Evolutionary conservation across 2,113 vertebrate genomes (phyloP).

Genomic region (Neoarius graeffei): DNA sequence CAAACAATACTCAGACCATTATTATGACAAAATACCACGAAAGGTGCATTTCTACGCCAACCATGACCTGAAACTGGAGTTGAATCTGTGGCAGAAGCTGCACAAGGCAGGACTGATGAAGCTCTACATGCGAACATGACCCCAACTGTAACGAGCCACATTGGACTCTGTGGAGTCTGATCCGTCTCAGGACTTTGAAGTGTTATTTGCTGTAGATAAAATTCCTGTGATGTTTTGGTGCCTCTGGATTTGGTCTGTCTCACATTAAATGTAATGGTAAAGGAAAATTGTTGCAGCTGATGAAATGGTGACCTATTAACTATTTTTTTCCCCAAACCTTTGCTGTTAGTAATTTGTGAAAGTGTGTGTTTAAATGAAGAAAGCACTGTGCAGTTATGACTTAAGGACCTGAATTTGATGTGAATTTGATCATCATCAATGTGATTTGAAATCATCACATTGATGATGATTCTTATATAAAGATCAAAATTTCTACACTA

Average conservation of each 20-base stretch:
- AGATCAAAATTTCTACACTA: too few relatives aligned
- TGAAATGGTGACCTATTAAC: too few relatives aligned
- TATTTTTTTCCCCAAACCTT: too few relatives aligned
- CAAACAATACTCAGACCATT: constrained; percentile 73
- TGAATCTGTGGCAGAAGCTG: constrained; percentile 74
- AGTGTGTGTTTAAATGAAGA: too few relatives aligned
- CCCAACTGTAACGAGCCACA: not conserved
- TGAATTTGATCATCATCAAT: too few relatives aligned
- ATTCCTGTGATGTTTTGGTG: not conserved
- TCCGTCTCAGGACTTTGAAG: not conserved
- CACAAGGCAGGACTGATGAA: constrained; percentile 64
- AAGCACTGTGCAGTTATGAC: too few relatives aligned
- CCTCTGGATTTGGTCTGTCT: not conserved
- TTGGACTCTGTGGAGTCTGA: not conserved
- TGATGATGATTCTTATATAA: too few relatives aligned
- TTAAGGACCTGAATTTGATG: too few relatives aligned
- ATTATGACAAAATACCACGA: constrained; percentile 64
- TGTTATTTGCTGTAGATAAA: not conserved
- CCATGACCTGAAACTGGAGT: constrained; percentile 74
- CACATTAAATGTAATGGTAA: not conserved
- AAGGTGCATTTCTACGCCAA: constrained; percentile 70
- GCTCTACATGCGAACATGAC: constrained; percentile 69
- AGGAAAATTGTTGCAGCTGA: not conserved
- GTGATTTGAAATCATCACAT: too few relatives aligned
- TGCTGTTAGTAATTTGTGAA: too few relatives aligned